Conservation (phyloP, 2,888 invertebrate genomes). For the Dione vanillae region DNA sequence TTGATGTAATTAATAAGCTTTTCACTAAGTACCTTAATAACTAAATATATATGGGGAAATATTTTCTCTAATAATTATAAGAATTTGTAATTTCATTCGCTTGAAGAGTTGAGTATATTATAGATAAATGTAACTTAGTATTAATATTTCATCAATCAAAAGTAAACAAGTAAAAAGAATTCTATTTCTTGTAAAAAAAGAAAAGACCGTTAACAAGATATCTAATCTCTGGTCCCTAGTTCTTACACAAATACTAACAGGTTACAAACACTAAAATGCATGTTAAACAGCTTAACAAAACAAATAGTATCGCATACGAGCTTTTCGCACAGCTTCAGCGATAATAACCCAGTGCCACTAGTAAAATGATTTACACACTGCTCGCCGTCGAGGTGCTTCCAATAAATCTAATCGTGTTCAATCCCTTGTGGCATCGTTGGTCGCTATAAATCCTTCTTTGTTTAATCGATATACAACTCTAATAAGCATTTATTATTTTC, state of each 20-base stretch:
- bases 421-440: constrained; percentile 25
- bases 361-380: constrained; percentile 28
- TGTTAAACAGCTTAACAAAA: constrained; percentile 5
- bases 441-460: constrained; percentile 26
- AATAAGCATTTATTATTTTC: constrained; percentile 18
- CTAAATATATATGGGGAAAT: too few relatives aligned
- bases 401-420: constrained; percentile 29
- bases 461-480: constrained; percentile 16
- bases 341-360: constrained; percentile 22
- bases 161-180: too few relatives aligned
- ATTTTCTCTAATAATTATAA: too few relatives aligned
- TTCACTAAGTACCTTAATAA: too few relatives aligned
- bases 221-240: neutral
- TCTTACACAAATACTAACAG: neutral
- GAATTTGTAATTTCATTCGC: too few relatives aligned
- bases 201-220: neutral
- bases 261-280: neutral
- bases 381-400: constrained; percentile 19
- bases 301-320: constrained; percentile 3
- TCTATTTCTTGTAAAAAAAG: neutral
- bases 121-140: too few relatives aligned
- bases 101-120: too few relatives aligned
- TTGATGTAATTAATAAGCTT: too few relatives aligned
- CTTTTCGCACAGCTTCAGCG: constrained; percentile 15
- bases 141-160: too few relatives aligned